A percentile compares a stretch with the other conserved stretches of the same genome.
Conservation (phyloP, 2,797 vertebrate species). For the Bradypodion pumilum region DNA sequence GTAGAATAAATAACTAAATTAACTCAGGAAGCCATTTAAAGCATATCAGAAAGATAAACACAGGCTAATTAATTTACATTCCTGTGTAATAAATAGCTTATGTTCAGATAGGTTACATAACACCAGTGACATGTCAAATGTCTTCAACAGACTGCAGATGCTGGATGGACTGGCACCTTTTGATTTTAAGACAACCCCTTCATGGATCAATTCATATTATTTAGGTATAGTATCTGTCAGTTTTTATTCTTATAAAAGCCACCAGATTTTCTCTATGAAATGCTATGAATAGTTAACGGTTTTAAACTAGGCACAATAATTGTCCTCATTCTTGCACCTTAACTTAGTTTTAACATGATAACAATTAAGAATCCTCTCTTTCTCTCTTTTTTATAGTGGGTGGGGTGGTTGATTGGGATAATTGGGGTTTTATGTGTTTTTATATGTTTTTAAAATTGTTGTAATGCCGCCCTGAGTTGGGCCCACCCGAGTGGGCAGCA, state of each 20-base stretch:
- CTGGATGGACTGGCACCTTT: slow-evolving; percentile 87
- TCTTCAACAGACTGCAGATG: slow-evolving; percentile 81
- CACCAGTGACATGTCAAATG: background rate
- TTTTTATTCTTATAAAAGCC: background rate
- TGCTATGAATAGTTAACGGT: background rate
- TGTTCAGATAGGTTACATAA: background rate
- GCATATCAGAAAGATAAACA: background rate
- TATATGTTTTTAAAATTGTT: too few species aligned
- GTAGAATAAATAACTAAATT: slow-evolving; percentile 16
- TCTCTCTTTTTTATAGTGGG: too few species aligned
- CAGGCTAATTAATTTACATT: background rate
- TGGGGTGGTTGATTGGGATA: too few species aligned
- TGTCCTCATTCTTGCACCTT: slow-evolving; percentile 2
- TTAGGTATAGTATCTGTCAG: slow-evolving; percentile 77
- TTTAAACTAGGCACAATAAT: background rate
- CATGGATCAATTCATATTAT: slow-evolving; percentile 88
- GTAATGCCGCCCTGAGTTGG: too few species aligned
- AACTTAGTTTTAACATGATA: slow-evolving; percentile 8
- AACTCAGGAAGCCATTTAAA: background rate
- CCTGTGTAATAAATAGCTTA: rapidly evolving
- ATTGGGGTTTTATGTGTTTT: too few species aligned
- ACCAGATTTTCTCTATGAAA: background rate
- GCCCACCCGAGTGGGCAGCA: too few species aligned
- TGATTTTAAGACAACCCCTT: slow-evolving; percentile 89
- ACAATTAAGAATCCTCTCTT: too few species aligned